Evolutionary conservation across 2,797 vertebrate genomes (phyloP).

Genomic region (Pangasius sanitwongsei): DNA sequence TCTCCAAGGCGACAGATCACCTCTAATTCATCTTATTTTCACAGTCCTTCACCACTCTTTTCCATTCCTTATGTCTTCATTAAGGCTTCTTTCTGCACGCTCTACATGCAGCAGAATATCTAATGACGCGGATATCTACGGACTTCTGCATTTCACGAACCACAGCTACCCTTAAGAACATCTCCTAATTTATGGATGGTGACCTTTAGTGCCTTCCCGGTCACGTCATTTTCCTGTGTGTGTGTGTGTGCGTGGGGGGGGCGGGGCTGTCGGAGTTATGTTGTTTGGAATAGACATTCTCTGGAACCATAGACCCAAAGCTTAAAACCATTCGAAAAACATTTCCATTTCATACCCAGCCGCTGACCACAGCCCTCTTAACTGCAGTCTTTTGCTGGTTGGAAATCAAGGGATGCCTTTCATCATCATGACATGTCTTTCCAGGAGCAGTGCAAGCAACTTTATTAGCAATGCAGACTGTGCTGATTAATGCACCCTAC

Average conservation of each 20-base stretch:
- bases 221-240: background rate
- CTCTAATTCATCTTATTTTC: background rate
- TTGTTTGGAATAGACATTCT: slow-evolving; percentile 39
- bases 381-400: slow-evolving; percentile 35
- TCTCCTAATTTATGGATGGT: background rate
- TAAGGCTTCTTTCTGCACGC: slow-evolving; percentile 18
- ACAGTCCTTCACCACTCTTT: background rate
- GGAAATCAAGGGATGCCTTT: slow-evolving; percentile 35
- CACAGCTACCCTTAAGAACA: slow-evolving; percentile 30
- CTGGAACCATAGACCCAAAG: slow-evolving; percentile 12
- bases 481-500: background rate
- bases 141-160: slow-evolving; percentile 8
- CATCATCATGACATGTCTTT: slow-evolving; percentile 46
- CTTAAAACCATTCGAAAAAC: slow-evolving; percentile 46
- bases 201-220: slow-evolving; percentile 1
- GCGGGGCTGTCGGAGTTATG: background rate
- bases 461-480: slow-evolving; percentile 22
- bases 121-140: slow-evolving; percentile 29
- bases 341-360: slow-evolving; percentile 48
- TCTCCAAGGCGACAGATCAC: background rate
- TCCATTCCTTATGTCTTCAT: slow-evolving; percentile 18
- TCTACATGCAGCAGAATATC: slow-evolving; percentile 40
- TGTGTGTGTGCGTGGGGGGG: too few species aligned
- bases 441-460: slow-evolving; percentile 10
- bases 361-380: slow-evolving; percentile 46